Evolutionary conservation across 2,888 invertebrate species (phyloP), one percentile per base, ranked within the genome.

Genomic region (Eilema depressum): DNA sequence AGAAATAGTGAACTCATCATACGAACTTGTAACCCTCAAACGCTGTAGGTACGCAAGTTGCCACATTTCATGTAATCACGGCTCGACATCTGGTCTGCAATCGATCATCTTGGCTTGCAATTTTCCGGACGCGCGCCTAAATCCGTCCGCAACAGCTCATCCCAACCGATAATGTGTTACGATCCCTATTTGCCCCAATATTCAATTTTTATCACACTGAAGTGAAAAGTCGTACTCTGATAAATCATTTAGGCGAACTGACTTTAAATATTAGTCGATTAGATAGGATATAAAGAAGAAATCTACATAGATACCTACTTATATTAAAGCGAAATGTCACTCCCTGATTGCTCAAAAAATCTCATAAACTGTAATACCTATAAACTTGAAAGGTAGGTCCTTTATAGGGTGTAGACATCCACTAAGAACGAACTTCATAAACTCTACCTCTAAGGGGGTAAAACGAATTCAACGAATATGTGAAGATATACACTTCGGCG

Each of bases 91-190:
- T 90, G 91, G 84, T 77, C 83, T 80, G 79, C 85, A 88, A 92
- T 93, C 91, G 88, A 92, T 93, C 92, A 93, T 88, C 77, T 77
- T 79, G 78, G 79, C 79, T 82, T 85, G 89, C 88, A 88, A 90
- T 90, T 89, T 91, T 86, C 88, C 88, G 85, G 85, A 82, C 84
- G 82, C 78, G 77, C 76, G 73, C 85, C 87, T 85, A 88, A 90
- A 91, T 88, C 90, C 88, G 84, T 76, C 83, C 85, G 79, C 85
- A 86, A 86, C 86, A 89, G 87, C 88, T 90, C 88, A 91, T 85
- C 88, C 85, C 76, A 82, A 78, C 86, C 83, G 88, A 87, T 91
- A 91, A 91, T 90, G 89, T 88, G 89, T 91, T 90, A 87, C 80
- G 82, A 82, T 81, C 79, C 73, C 81, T 76, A 69, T 73, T 80